Evolutionary conservation across 1,140 invertebrate species (phyloP).

Genomic region (Magallana gigas): DNA sequence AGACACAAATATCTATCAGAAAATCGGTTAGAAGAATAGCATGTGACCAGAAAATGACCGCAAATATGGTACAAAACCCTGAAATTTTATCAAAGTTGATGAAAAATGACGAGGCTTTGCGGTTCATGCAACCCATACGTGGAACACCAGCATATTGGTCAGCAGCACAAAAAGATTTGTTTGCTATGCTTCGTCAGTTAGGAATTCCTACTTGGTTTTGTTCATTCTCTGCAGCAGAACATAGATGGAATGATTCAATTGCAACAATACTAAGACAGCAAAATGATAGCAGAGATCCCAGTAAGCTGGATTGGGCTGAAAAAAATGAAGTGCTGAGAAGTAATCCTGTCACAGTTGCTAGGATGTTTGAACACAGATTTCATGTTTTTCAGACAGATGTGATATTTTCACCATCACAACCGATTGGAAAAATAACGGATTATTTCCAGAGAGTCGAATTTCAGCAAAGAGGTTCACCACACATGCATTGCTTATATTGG

Average conservation of each 20-base stretch:
- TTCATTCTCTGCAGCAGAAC: slow-evolving; percentile 59
- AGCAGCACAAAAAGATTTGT: too few species aligned
- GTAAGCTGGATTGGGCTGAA: slow-evolving; percentile 16
- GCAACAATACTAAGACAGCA: slow-evolving; percentile 42
- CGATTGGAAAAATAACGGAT: slow-evolving; percentile 61
- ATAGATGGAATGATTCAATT: slow-evolving; percentile 54
- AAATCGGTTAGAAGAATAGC: too few species aligned
- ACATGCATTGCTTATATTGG: slow-evolving; percentile 78
- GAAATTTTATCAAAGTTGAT: too few species aligned
- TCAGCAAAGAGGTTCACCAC: slow-evolving; percentile 79
- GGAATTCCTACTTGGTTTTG: slow-evolving; percentile 54
- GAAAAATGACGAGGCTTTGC: too few species aligned
- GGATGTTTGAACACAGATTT: slow-evolving; percentile 43
- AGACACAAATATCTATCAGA: too few species aligned
- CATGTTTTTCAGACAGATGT: slow-evolving; percentile 29
- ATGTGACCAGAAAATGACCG: neutral
- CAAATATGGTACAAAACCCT: neutral
- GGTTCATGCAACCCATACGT: too few species aligned
- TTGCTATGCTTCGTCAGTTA: slow-evolving; percentile 41
- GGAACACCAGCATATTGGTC: too few species aligned
- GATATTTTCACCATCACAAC: slow-evolving; percentile 40
- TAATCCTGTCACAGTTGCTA: slow-evolving; percentile 46
- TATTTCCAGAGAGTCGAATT: slow-evolving; percentile 76
- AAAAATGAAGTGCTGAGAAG: slow-evolving; percentile 36
- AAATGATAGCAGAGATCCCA: slow-evolving; percentile 27